Conservation (phyloP, 2,113 vertebrate genomes). For the Syngnathoides biaculeatus region DNA sequence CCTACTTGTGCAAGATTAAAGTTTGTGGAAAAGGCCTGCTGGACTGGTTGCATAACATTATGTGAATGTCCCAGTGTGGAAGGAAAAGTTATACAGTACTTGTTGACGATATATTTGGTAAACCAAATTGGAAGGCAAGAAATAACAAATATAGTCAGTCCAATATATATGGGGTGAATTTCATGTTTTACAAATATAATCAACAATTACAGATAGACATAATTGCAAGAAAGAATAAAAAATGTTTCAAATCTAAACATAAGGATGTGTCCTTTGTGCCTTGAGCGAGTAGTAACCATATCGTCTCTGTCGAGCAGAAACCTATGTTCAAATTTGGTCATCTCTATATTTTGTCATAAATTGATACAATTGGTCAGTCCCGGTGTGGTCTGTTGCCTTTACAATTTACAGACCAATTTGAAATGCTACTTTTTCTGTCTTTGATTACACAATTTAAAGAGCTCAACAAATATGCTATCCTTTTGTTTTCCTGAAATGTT, state of each 20-base stretch:
- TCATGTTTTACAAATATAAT: slow-evolving; percentile 55
- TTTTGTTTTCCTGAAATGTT: no score
- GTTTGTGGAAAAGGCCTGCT: neutral
- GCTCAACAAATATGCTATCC: no score
- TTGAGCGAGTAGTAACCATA: slow-evolving; percentile 22
- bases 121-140: slow-evolving; percentile 34
- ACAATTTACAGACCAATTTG: no score
- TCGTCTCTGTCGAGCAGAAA: neutral
- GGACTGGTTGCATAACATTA: slow-evolving; percentile 20
- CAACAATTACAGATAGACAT: slow-evolving; percentile 57
- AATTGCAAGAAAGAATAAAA: slow-evolving; percentile 51
- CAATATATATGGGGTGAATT: slow-evolving; percentile 37
- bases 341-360: no score
- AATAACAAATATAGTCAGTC: slow-evolving; percentile 32
- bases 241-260: slow-evolving; percentile 14
- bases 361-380: no score
- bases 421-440: no score
- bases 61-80: slow-evolving; percentile 6
- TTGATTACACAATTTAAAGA: no score
- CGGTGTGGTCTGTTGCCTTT: no score
- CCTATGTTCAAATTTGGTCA: no score
- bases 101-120: slow-evolving; percentile 43
- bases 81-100: slow-evolving; percentile 26
- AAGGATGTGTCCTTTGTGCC: slow-evolving; percentile 45
- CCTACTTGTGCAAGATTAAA: neutral